Conservation (phyloP, 2,888 invertebrate species). For the Chalcis sispes region DNA sequence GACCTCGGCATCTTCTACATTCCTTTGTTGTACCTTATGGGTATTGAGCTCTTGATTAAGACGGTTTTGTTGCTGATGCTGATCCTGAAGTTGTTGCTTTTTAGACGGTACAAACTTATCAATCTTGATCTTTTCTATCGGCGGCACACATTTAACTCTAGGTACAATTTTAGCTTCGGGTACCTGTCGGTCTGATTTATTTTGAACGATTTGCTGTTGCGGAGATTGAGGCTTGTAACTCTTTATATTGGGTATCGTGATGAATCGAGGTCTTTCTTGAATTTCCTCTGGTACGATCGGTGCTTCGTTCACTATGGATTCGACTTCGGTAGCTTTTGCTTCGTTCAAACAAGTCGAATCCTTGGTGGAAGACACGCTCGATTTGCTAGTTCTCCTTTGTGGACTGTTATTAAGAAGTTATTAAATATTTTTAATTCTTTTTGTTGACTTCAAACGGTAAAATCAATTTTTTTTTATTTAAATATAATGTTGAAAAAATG, state of each 20-base stretch:
- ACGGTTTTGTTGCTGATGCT: slow-evolving; percentile 42
- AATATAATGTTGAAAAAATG: no score
- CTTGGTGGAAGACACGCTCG: neutral
- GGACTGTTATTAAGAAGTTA: slow-evolving; percentile 20
- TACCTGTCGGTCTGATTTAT: slow-evolving; percentile 56
- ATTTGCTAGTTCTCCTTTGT: slow-evolving; percentile 42
- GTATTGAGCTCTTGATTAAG: slow-evolving; percentile 1
- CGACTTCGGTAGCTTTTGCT: neutral
- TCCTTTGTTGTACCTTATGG: neutral
- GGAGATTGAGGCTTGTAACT: slow-evolving; percentile 62
- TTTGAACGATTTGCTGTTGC: slow-evolving; percentile 19
- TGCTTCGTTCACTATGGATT: slow-evolving; percentile 47
- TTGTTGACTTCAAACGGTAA: no score
- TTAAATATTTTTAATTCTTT: no score
- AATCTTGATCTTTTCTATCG: slow-evolving; percentile 63
- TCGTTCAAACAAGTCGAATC: slow-evolving; percentile 10
- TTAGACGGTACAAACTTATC: slow-evolving; percentile 64
- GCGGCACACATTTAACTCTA: slow-evolving; percentile 57
- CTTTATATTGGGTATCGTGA: slow-evolving; percentile 73
- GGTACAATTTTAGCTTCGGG: slow-evolving; percentile 66
- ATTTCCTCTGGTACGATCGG: slow-evolving; percentile 61
- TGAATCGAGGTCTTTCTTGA: slow-evolving; percentile 66
- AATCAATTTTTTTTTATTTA: no score
- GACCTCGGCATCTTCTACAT: slow-evolving; percentile 35
- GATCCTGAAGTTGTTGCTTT: slow-evolving; percentile 54